Conservation (phyloP, 2,888 invertebrate species). For the Eustalomyia histrio region DNA sequence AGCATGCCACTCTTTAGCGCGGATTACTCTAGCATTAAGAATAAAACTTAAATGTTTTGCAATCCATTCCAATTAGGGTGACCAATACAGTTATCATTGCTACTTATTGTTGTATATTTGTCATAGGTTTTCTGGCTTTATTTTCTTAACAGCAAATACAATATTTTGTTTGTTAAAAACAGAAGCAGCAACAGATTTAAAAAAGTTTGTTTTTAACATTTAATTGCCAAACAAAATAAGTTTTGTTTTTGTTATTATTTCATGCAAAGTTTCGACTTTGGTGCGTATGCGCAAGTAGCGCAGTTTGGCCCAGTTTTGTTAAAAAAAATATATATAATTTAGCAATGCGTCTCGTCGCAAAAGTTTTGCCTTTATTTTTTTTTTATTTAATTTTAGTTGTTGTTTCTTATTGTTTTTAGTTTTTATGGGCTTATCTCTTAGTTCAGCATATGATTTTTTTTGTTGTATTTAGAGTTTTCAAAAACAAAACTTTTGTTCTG, state of each 20-base stretch:
- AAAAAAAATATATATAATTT: constrained; percentile 28
- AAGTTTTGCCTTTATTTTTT: constrained; percentile 62
- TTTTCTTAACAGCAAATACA: background rate
- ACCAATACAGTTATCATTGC: no score
- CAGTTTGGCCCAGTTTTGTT: constrained; percentile 62
- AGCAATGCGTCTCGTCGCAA: constrained; percentile 65
- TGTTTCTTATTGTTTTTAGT: constrained; percentile 50
- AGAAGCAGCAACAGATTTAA: constrained; percentile 52
- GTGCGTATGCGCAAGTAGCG: constrained; percentile 68
- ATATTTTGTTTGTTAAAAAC: background rate
- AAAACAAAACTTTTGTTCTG: constrained; percentile 63
- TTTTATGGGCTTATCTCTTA: constrained; percentile 67
- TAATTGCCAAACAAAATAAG: constrained; percentile 67
- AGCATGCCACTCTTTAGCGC: no score
- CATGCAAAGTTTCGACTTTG: constrained; percentile 42
- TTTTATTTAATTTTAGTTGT: constrained; percentile 50
- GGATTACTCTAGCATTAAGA: no score
- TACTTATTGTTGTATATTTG: background rate
- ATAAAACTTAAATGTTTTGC: no score
- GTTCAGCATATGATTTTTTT: constrained; percentile 9
- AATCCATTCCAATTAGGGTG: no score
- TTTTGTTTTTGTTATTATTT: constrained; percentile 28
- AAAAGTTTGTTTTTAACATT: constrained; percentile 67
- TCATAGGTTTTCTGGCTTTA: constrained; percentile 17
- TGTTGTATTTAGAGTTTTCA: constrained; percentile 50